Percentiles rank a stretch among this genome's conserved stretches.
phyloP scores from a whole-genome alignment of 2,797 vertebrate genomes.

The Poecilia gillii region DNA sequence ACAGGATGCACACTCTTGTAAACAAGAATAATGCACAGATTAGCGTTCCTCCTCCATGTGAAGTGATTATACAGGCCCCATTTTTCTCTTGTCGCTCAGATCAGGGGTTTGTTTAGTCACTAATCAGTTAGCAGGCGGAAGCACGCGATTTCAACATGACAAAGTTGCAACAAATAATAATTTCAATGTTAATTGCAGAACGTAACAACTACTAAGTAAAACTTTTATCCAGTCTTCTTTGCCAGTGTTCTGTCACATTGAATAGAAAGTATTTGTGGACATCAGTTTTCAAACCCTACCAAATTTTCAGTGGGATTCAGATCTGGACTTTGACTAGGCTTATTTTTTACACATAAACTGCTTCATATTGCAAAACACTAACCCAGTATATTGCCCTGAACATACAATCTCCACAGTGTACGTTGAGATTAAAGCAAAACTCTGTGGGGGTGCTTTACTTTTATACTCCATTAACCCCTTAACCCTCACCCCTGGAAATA shows the following conservation, averaged over 20 bases:
- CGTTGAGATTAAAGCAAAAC: neutral
- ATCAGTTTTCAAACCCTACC: neutral
- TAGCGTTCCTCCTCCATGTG: neutral
- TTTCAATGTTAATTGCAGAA: neutral
- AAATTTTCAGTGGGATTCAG: neutral
- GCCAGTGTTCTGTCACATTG: neutral
- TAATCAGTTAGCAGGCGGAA: neutral
- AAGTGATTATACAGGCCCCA: neutral
- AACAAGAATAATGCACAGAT: constrained; percentile 22
- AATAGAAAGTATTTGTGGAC: neutral
- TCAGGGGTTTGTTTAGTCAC: neutral
- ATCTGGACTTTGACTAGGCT: neutral
- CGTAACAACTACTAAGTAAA: neutral
- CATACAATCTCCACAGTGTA: neutral
- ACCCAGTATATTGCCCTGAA: neutral
- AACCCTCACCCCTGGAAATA: too few species aligned
- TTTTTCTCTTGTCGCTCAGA: constrained; percentile 1
- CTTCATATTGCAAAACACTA: neutral
- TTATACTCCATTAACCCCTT: neutral
- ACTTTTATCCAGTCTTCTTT: neutral
- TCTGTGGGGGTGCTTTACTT: neutral
- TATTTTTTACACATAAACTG: neutral
- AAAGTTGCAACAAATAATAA: neutral
- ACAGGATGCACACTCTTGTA: neutral
- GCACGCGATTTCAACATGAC: neutral